Conservation (phyloP, 2,888 invertebrate species). For the Pristionchus japonicus region DNA sequence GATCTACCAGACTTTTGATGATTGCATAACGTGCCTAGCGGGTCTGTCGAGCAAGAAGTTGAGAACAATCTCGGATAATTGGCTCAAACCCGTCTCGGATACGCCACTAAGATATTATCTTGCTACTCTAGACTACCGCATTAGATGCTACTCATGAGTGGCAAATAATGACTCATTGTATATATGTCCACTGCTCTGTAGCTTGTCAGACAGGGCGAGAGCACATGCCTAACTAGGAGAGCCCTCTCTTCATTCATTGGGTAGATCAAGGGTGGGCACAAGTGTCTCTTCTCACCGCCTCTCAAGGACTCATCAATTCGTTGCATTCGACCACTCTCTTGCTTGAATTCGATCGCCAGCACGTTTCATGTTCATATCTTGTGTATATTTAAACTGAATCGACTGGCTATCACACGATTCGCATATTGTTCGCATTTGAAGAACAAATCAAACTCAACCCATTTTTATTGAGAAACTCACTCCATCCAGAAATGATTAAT, state of each 20-base stretch:
- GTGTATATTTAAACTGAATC: not conserved
- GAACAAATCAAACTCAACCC: too few species aligned
- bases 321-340: not conserved
- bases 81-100: not conserved
- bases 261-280: conserved; percentile 6
- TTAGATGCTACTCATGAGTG: too few species aligned
- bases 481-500: too few species aligned
- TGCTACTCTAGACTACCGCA: not conserved
- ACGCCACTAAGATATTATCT: not conserved
- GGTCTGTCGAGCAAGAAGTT: not conserved
- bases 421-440: too few species aligned
- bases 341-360: not conserved
- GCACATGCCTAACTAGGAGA: not conserved
- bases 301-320: conserved; percentile 20
- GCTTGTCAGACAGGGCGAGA: not conserved
- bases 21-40: conserved; percentile 2
- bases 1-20: not conserved
- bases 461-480: too few species aligned
- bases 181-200: not conserved
- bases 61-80: not conserved
- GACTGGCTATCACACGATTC: too few species aligned
- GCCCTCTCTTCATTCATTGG: not conserved
- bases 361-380: not conserved
- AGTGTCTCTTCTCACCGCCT: not conserved
- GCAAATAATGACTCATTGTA: not conserved